A percentile compares a stretch with the other conserved stretches of the same genome.
These are phyloP conservation scores for Plusia festucae DNA, from an alignment of 2,888 invertebrate genomes.

Conservation along the genomic window DNA sequence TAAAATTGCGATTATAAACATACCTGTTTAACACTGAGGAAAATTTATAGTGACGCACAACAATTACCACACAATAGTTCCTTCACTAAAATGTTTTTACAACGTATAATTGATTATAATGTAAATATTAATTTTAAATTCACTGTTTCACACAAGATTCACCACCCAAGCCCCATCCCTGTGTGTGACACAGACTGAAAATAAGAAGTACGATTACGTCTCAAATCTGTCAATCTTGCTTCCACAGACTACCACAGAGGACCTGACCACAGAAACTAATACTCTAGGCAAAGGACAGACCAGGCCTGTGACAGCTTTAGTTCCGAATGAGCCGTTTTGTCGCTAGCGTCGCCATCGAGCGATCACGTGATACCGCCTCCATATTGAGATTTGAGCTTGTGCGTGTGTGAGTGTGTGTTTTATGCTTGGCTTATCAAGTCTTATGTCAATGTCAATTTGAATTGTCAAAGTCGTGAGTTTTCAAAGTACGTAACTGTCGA, in stretches of 20 bases:
- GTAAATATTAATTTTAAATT: slow-evolving; percentile 30
- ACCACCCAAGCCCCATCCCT: slow-evolving; percentile 46
- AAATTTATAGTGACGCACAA: slow-evolving; percentile 18
- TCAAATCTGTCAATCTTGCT: slow-evolving; percentile 45
- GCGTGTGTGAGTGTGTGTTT: too few species aligned
- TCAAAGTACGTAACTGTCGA: too few species aligned
- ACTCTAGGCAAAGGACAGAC: too few species aligned
- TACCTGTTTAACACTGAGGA: slow-evolving; percentile 36
- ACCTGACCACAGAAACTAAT: too few species aligned
- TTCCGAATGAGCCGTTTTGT: too few species aligned
- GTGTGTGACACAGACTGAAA: slow-evolving; percentile 52
- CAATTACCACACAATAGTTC: slow-evolving; percentile 22
- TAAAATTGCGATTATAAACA: slow-evolving; percentile 40
- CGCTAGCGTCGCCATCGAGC: too few species aligned
- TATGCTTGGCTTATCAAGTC: too few species aligned
- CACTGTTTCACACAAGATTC: slow-evolving; percentile 27
- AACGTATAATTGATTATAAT: slow-evolving; percentile 22
- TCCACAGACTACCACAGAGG: slow-evolving; percentile 34
- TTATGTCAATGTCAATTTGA: too few species aligned
- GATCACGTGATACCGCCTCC: too few species aligned
- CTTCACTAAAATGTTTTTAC: slow-evolving; percentile 22
- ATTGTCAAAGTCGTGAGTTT: too few species aligned
- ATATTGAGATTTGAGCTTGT: too few species aligned
- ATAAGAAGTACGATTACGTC: slow-evolving; percentile 33
- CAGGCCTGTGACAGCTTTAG: too few species aligned